Evolutionary conservation across 1,140 invertebrate genomes (phyloP).

Genomic region (Teleopsis dalmanni): DNA sequence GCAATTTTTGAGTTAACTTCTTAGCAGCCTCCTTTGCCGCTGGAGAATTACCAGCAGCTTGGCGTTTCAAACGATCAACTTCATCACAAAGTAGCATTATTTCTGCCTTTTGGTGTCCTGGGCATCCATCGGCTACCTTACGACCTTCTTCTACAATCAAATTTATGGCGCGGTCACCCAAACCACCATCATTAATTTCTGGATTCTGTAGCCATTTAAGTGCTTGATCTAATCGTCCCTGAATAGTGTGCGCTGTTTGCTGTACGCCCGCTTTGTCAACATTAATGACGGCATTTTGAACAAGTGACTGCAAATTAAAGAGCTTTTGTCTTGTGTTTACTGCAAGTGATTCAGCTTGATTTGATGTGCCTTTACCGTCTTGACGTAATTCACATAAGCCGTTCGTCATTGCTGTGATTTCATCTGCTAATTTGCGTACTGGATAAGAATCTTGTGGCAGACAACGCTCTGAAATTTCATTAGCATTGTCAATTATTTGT

Average conservation of each 20-base stretch:
- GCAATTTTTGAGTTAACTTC: slow-evolving; percentile 80
- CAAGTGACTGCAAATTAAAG: slow-evolving; percentile 72
- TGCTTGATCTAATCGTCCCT: slow-evolving; percentile 71
- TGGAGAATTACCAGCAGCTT: slow-evolving; percentile 69
- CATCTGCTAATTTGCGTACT: slow-evolving; percentile 69
- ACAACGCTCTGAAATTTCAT: slow-evolving; percentile 76
- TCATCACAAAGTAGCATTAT: slow-evolving; percentile 87
- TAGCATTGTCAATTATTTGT: slow-evolving; percentile 80
- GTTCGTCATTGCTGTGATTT: slow-evolving; percentile 82
- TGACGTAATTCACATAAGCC: slow-evolving; percentile 81
- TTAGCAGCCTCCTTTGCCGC: slow-evolving; percentile 72
- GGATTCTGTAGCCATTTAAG: slow-evolving; percentile 90
- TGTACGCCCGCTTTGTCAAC: slow-evolving; percentile 82
- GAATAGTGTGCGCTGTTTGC: slow-evolving; percentile 80
- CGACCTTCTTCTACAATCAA: slow-evolving; percentile 91
- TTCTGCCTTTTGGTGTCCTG: slow-evolving; percentile 85
- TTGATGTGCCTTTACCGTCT: slow-evolving; percentile 70
- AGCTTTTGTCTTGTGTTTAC: slow-evolving; percentile 82
- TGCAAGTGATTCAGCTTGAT: slow-evolving; percentile 56
- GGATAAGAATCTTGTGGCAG: slow-evolving; percentile 72
- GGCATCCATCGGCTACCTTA: slow-evolving; percentile 83
- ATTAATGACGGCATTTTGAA: slow-evolving; percentile 72
- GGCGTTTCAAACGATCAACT: slow-evolving; percentile 83
- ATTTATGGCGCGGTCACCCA: slow-evolving; percentile 85
- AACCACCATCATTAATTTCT: slow-evolving; percentile 77